Evolutionary conservation across 2,797 vertebrate genomes (phyloP).

Genomic region (Galagoides demidoff): DNA sequence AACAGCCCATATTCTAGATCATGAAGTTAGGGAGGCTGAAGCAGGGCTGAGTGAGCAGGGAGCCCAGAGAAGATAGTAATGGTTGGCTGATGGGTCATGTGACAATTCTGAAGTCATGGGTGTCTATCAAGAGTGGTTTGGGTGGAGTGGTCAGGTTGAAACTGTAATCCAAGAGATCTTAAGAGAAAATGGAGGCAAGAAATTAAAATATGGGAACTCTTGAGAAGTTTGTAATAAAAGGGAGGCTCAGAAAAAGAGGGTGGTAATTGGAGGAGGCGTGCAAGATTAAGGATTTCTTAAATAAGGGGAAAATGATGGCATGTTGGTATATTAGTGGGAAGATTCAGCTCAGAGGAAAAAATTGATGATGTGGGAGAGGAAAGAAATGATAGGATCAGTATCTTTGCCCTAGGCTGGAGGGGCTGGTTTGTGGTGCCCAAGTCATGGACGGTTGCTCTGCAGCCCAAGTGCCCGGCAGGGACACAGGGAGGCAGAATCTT

Average conservation of each 20-base stretch:
- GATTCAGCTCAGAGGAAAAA: neutral
- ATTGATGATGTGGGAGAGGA: neutral
- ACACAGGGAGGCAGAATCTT: neutral
- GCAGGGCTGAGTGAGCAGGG: neutral
- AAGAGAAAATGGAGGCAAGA: neutral
- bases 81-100: neutral
- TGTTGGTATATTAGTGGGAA: neutral
- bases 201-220: neutral
- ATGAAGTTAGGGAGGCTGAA: neutral
- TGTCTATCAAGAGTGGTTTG: neutral
- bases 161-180: neutral
- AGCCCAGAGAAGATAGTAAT: neutral
- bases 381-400: neutral
- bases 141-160: neutral
- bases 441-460: rapidly evolving
- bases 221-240: neutral
- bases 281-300: neutral
- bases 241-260: neutral
- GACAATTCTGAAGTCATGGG: neutral
- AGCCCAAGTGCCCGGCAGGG: neutral
- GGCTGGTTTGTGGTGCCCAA: neutral
- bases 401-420: neutral
- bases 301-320: neutral
- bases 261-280: neutral
- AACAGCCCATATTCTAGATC: neutral